phyloP scores from a whole-genome alignment of 2,797 vertebrate genomes.

The Petrocephalus schoutedeni region DNA sequence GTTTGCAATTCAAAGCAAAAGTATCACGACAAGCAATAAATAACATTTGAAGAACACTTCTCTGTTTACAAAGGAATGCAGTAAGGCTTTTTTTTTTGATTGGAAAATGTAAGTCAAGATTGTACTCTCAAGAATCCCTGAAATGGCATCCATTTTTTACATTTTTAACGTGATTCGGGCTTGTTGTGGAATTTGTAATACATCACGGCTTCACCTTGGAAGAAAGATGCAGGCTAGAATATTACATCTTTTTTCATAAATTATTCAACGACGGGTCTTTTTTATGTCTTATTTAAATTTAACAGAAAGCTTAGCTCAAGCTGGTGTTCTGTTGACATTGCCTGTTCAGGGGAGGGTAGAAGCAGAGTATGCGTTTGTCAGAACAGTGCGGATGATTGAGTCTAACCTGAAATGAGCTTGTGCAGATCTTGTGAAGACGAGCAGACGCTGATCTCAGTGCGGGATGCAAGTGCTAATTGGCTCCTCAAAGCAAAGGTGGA shows the following conservation, averaged over 20 bases:
- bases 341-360: neutral
- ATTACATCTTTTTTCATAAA: conserved; percentile 5
- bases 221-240: conserved; percentile 8
- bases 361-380: neutral
- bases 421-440: neutral
- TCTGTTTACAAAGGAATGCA: neutral
- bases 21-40: conserved; percentile 8
- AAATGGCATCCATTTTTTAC: conserved; percentile 4
- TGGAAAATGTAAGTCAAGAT: neutral
- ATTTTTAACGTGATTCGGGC: neutral
- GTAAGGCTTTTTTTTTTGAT: neutral
- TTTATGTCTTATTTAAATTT: neutral
- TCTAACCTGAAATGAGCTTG: neutral
- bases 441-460: neutral
- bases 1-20: neutral
- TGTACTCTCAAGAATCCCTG: neutral
- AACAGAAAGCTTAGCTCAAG: neutral
- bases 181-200: conserved; percentile 16
- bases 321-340: neutral
- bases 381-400: no score
- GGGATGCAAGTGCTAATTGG: neutral
- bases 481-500: neutral
- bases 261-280: conserved; percentile 1
- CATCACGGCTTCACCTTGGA: neutral
- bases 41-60: neutral